Evolutionary conservation across 2,888 invertebrate genomes (phyloP).

Genomic region (Lumbricus terrestris): DNA sequence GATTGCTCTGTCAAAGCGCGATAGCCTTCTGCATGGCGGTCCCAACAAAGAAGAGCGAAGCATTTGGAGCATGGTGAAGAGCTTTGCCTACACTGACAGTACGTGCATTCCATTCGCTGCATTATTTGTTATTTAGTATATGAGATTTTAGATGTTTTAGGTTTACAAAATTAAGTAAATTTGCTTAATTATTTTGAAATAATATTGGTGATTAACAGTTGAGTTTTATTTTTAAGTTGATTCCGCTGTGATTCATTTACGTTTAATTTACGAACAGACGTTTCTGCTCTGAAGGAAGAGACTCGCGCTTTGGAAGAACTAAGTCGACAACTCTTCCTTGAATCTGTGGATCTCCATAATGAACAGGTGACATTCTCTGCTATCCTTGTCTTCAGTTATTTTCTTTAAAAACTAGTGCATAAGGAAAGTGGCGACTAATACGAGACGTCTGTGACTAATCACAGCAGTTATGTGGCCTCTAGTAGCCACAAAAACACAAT

Average conservation of each 20-base stretch:
- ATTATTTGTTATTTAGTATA: background rate
- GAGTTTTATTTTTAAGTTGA: background rate
- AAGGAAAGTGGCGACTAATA: background rate
- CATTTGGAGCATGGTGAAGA: constrained; percentile 56
- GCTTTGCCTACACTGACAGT: constrained; percentile 25
- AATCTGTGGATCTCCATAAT: constrained; percentile 81
- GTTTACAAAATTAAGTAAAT: background rate
- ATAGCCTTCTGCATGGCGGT: constrained; percentile 47
- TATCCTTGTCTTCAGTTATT: background rate
- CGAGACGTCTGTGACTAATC: background rate
- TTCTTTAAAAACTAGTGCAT: background rate
- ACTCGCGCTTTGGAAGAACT: constrained; percentile 86
- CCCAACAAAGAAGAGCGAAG: constrained; percentile 47
- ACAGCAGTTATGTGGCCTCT: background rate
- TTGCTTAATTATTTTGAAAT: background rate
- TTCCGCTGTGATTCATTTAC: background rate
- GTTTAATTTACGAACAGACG: constrained; percentile 18
- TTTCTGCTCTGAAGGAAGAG: constrained; percentile 64
- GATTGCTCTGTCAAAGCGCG: constrained; percentile 51
- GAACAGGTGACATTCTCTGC: constrained; percentile 38
- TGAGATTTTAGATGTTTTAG: background rate
- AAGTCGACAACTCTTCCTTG: constrained; percentile 90
- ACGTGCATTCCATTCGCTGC: background rate
- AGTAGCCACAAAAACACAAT: background rate
- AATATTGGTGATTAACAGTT: background rate